Evolutionary conservation across 2,888 invertebrate species (phyloP).

Genomic region (Euproctis similis): DNA sequence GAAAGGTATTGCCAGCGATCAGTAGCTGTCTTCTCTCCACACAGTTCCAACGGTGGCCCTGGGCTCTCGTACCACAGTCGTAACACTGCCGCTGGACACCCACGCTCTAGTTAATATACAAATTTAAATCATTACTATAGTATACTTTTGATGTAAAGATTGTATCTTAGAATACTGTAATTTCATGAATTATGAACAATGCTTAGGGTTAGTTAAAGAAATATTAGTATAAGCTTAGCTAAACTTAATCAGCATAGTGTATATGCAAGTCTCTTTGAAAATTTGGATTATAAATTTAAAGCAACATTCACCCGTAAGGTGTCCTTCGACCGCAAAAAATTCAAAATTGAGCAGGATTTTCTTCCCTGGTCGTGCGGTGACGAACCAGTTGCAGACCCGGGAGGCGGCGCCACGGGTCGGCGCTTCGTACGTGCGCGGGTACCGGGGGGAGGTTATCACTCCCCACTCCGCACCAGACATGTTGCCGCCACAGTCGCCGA

Average conservation of each 20-base stretch:
- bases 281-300: too few relatives aligned
- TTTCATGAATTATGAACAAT: too few relatives aligned
- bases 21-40: constrained; percentile 86
- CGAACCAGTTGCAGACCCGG: constrained; percentile 97
- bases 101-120: too few relatives aligned
- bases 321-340: constrained; percentile 95
- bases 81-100: constrained; percentile 93
- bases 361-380: constrained; percentile 89
- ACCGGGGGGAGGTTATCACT: constrained; percentile 91
- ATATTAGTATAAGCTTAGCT: too few relatives aligned
- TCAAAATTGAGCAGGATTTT: constrained; percentile 94
- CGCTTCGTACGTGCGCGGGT: constrained; percentile 91
- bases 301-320: constrained; percentile 83
- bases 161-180: too few relatives aligned
- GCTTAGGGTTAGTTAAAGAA: too few relatives aligned
- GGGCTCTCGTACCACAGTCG: constrained; percentile 91
- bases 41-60: constrained; percentile 89
- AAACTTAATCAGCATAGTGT: too few relatives aligned
- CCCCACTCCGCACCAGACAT: constrained; percentile 89
- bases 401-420: constrained; percentile 86
- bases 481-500: constrained; percentile 95
- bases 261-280: too few relatives aligned
- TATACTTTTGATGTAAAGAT: too few relatives aligned
- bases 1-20: constrained; percentile 91
- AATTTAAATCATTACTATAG: too few relatives aligned